These are phyloP conservation scores for Lophochroa leadbeateri DNA, from an alignment of 2,113 vertebrate species.

Conservation along the genomic window DNA sequence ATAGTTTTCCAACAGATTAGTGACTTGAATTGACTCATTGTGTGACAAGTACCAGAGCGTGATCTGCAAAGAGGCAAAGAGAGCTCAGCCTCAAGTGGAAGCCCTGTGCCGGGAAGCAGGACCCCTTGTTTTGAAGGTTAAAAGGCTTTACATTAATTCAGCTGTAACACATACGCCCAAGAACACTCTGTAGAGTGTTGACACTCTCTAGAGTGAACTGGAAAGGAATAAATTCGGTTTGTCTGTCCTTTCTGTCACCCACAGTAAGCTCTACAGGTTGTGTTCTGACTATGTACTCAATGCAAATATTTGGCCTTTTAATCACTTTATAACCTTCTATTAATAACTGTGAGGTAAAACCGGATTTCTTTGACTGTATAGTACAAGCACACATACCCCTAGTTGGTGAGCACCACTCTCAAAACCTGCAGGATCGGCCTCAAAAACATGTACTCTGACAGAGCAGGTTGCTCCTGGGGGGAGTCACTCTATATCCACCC, in stretches of 20 bases:
- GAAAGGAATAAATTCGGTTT: background rate
- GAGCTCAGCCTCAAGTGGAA: background rate
- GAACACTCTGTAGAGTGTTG: fast-evolving
- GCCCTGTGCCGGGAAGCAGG: fast-evolving
- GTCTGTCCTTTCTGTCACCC: background rate
- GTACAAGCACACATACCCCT: background rate
- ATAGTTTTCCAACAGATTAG: background rate
- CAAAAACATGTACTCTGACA: fast-evolving
- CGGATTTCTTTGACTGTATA: background rate
- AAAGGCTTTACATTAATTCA: background rate
- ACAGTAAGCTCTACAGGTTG: background rate
- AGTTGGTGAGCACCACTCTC: fast-evolving
- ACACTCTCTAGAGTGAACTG: fast-evolving
- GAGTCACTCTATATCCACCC: background rate
- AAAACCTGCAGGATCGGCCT: background rate
- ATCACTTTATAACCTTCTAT: fast-evolving
- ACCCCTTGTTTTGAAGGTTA: background rate
- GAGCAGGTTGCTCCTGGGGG: background rate
- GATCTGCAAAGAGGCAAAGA: background rate
- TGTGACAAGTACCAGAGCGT: background rate
- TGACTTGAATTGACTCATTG: background rate
- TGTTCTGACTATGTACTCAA: background rate
- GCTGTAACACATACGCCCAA: background rate
- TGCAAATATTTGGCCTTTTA: background rate
- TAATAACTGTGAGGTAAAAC: background rate